Conservation (phyloP, 2,797 vertebrate genomes). For the Cyclura pinguis region DNA sequence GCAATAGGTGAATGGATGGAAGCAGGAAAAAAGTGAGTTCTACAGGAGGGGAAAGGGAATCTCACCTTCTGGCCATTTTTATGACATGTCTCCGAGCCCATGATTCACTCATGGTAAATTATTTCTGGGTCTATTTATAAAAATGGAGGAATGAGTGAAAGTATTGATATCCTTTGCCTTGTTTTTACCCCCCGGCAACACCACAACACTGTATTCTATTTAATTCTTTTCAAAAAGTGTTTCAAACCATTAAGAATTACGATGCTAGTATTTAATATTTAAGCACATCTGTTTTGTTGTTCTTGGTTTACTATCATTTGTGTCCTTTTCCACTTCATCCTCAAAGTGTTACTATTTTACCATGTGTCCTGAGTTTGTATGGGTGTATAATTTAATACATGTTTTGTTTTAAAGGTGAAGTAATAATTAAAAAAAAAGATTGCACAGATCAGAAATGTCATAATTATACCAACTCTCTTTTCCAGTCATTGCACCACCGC, state of each 20-base stretch:
- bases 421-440: too few relatives aligned
- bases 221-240: neutral
- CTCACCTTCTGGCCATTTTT: too few relatives aligned
- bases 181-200: neutral
- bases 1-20: too few relatives aligned
- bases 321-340: too few relatives aligned
- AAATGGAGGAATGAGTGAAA: neutral
- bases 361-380: neutral
- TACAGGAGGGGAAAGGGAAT: too few relatives aligned
- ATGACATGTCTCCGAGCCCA: too few relatives aligned
- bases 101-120: neutral
- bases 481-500: too few relatives aligned
- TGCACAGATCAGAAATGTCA: too few relatives aligned
- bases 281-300: neutral
- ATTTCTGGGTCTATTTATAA: neutral
- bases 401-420: neutral
- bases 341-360: neutral
- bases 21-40: too few relatives aligned
- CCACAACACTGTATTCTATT: neutral
- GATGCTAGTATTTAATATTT: slow-evolving; percentile 25
- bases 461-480: too few relatives aligned
- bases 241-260: neutral
- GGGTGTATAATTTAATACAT: neutral
- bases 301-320: neutral
- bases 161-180: too few relatives aligned